phyloP scores from a whole-genome alignment of 1,140 invertebrate species.

The Trachymyrmex cornetzi region DNA sequence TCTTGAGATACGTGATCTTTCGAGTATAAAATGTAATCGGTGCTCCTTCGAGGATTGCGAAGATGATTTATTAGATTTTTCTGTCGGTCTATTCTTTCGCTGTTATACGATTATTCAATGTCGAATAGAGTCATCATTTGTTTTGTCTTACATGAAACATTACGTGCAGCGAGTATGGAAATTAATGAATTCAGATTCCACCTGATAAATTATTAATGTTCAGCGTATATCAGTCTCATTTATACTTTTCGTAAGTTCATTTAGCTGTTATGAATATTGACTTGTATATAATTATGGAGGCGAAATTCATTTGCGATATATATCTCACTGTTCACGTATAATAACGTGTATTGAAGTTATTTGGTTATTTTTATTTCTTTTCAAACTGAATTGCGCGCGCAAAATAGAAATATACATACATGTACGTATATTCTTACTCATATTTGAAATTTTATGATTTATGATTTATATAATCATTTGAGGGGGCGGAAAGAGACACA shows the following conservation, averaged over 20 bases:
- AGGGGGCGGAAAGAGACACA: no score
- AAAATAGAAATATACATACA: not conserved
- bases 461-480: not conserved
- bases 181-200: constrained; percentile 84
- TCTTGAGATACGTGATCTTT: not conserved
- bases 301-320: constrained; percentile 21
- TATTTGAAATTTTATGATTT: not conserved
- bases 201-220: constrained; percentile 78
- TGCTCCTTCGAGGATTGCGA: not conserved
- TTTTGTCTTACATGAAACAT: constrained; percentile 63
- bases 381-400: no score
- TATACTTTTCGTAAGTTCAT: not conserved
- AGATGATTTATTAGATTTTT: not conserved
- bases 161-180: constrained; percentile 76
- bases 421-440: not conserved
- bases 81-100: not conserved
- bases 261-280: constrained; percentile 29
- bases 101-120: constrained; percentile 25
- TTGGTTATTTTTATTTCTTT: not conserved
- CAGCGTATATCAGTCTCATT: constrained; percentile 19
- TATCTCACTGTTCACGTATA: not conserved
- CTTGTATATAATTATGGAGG: constrained; percentile 20
- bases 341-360: not conserved
- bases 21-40: constrained; percentile 48
- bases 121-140: constrained; percentile 13